Conservation (phyloP, 2,888 invertebrate species). For the Drosophila eohydei region DNA sequence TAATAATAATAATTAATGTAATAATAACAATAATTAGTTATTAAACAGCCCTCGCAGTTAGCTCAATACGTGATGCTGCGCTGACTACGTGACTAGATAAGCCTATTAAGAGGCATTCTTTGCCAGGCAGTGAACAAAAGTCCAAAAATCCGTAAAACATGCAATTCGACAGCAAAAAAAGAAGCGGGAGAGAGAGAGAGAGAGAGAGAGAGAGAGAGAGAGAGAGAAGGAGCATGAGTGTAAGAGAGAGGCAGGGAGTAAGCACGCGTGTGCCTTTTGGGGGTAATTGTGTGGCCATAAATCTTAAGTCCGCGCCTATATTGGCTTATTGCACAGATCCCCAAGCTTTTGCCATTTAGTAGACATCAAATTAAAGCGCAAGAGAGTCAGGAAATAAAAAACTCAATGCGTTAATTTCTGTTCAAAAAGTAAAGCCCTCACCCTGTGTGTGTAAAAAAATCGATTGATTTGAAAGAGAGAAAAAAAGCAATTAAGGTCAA, state of each 20-base stretch:
- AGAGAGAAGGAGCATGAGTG: background rate
- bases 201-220: background rate
- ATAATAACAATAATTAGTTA: background rate
- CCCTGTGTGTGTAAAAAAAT: slow-evolving; percentile 45
- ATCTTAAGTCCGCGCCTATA: slow-evolving; percentile 56
- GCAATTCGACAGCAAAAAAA: slow-evolving; percentile 22
- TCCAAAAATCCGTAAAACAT: slow-evolving; percentile 41
- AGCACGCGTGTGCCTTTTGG: slow-evolving; percentile 11
- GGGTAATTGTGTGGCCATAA: slow-evolving; percentile 70
- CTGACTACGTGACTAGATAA: slow-evolving; percentile 71
- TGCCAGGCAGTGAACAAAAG: slow-evolving; percentile 14
- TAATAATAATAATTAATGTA: too few relatives aligned
- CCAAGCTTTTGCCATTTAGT: slow-evolving; percentile 14
- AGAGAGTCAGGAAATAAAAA: slow-evolving; percentile 33
- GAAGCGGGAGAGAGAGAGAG: background rate
- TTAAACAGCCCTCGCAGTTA: slow-evolving; percentile 33
- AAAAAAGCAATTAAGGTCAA: slow-evolving; percentile 71
- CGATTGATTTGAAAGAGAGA: slow-evolving; percentile 48
- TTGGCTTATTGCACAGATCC: slow-evolving; percentile 42
- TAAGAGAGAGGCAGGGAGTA: background rate
- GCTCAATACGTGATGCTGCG: slow-evolving; percentile 24
- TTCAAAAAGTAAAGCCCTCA: background rate
- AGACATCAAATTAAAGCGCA: slow-evolving; percentile 48
- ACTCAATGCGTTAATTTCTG: slow-evolving; percentile 28
- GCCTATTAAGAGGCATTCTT: slow-evolving; percentile 41